Evolutionary conservation across 2,797 vertebrate genomes (phyloP).

Genomic region (Gymnothorax javanicus): DNA sequence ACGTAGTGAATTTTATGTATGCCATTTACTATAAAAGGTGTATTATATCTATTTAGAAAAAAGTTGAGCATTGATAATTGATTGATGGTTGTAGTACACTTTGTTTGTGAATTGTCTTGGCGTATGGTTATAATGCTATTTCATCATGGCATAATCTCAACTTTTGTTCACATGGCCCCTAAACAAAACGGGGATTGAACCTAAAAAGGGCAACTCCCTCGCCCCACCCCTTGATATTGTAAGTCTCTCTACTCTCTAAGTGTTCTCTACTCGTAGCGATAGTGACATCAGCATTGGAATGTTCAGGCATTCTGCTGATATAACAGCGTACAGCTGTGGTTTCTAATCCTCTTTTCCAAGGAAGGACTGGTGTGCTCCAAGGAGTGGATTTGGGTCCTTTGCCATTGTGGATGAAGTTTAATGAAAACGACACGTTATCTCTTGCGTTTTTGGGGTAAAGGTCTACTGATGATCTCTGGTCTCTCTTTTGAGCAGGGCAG

Average conservation of each 20-base stretch:
- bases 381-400: background rate
- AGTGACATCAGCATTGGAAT: too few relatives aligned
- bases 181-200: background rate
- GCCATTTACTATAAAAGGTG: too few relatives aligned
- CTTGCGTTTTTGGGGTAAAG: background rate
- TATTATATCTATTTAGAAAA: too few relatives aligned
- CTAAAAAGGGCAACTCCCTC: too few relatives aligned
- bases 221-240: too few relatives aligned
- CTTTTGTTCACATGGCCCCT: background rate
- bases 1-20: too few relatives aligned
- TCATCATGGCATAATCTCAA: background rate
- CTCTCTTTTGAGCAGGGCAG: slow-evolving; percentile 63
- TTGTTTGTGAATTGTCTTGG: background rate
- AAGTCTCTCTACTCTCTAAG: too few relatives aligned
- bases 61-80: background rate
- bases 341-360: too few relatives aligned
- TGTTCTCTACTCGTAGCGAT: too few relatives aligned
- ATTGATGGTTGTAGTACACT: background rate
- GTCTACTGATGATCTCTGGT: background rate
- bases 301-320: too few relatives aligned
- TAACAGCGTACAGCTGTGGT: too few relatives aligned
- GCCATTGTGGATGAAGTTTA: background rate
- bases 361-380: too few relatives aligned
- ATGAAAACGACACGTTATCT: background rate
- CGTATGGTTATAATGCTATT: background rate